Base-by-base conservation (phyloP, 2,888 invertebrate genomes). In the Pandemis heparana region DNA sequence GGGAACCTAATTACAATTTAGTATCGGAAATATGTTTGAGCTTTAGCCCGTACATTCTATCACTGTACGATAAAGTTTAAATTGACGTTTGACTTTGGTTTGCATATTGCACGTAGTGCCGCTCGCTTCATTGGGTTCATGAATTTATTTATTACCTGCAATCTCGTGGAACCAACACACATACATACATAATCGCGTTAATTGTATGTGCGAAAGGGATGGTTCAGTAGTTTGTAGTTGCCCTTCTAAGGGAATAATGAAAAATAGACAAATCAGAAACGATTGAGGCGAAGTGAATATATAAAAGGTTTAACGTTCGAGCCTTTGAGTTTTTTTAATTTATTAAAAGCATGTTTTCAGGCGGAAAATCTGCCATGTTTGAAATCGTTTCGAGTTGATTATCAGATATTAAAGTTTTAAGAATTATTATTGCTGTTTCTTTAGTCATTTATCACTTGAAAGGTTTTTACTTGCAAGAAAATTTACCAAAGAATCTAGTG, bases 121-220 rank as follows among this genome's bases (percentile, higher is more conserved):
- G 77, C 81, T 80, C 80, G 83, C 81, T 82, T 85, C 86, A 89
- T 87, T 88, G 85, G 80, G 71, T 81, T 82, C 85, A 86, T 87
- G 85, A 88, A 87, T 89, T 84, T 85, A 87, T 89, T 87, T 87
- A 82, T 81, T 79, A 82, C 83, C 81, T 79, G 74, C 77, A 77
- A 78, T 77, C 78, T 77, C 75, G 74, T 77, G 76, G 81, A 79
- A 79, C 79, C 51, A 51, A 80, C 80, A 80, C 78, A 82, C 77
- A 79, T 75, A 80, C 70, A 78, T 68, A 74, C 66, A 59, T 59
- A 63, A 46, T 23, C 46, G 38, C 64, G 51, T 32, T 61, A 69
- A 70, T 60, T 59, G 59, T 39, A 39, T n/a, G 67, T 68, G 67
- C 41, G 62, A 67, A 38, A 38, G 61, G n/a, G 48, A 38, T 12